Evolutionary conservation across 1,140 invertebrate genomes (phyloP).

Genomic region (roundworm (Caenorhabditis elegans)): DNA sequence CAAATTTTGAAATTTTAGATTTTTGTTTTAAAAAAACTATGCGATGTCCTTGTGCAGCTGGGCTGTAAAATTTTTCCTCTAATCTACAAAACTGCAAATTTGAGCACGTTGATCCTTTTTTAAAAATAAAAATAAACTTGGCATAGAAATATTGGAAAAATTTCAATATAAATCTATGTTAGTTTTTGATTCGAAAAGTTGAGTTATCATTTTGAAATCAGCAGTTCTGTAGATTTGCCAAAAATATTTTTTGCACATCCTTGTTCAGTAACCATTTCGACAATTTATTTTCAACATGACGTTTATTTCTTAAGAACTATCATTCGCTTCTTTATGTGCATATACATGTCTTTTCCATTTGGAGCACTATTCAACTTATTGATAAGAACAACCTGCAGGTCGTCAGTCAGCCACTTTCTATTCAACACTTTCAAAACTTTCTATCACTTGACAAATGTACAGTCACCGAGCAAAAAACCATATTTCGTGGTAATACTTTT

Average conservation of each 20-base stretch:
- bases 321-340: background rate
- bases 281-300: background rate
- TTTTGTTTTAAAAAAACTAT: too few species aligned
- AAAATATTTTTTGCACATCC: background rate
- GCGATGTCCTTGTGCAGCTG: too few species aligned
- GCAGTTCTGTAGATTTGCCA: background rate
- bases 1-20: too few species aligned
- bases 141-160: too few species aligned
- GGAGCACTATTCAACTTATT: conserved; percentile 2
- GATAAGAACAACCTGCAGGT: conserved; percentile 21
- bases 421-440: background rate
- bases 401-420: background rate
- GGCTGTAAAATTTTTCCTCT: too few species aligned
- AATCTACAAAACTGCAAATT: too few species aligned
- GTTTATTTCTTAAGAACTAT: background rate
- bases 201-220: too few species aligned
- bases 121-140: too few species aligned
- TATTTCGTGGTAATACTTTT: background rate
- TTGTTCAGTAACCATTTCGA: background rate
- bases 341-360: too few species aligned
- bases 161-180: too few species aligned
- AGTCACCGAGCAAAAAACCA: conserved; percentile 1
- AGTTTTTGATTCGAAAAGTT: too few species aligned
- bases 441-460: background rate
- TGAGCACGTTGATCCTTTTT: too few species aligned